Percentiles rank a stretch among this genome's conserved stretches.
phyloP scores from a whole-genome alignment of 2,797 vertebrate species.

The Muraenolepis orangiensis region DNA sequence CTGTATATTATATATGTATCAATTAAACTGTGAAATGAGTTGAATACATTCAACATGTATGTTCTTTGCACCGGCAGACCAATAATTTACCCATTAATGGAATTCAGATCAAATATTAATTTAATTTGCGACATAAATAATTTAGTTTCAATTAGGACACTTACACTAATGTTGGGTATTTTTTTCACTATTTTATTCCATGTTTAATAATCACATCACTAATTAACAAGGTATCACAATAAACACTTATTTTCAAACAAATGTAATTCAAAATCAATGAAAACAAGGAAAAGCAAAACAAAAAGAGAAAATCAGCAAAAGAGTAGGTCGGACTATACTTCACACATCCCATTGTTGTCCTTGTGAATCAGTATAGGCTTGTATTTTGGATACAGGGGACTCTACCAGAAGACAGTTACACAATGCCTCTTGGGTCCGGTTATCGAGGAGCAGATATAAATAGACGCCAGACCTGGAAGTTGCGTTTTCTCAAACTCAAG shows the following conservation, averaged over 20 bases:
- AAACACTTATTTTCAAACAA: slow-evolving; percentile 73
- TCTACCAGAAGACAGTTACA: slow-evolving; percentile 42
- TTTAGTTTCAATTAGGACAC: not conserved
- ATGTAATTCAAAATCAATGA: slow-evolving; percentile 60
- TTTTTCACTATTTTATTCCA: slow-evolving; percentile 71
- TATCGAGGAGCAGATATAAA: slow-evolving; percentile 41
- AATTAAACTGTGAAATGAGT: too few species aligned
- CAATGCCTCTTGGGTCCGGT: slow-evolving; percentile 31
- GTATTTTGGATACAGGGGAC: slow-evolving; percentile 33
- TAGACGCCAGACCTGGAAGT: slow-evolving; percentile 41
- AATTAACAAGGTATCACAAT: slow-evolving; percentile 82
- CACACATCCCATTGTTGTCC: slow-evolving; percentile 59
- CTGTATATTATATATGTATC: too few species aligned
- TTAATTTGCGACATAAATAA: not conserved
- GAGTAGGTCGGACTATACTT: slow-evolving; percentile 55
- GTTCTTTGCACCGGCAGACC: too few species aligned
- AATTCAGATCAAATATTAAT: not conserved
- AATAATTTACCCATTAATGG: not conserved
- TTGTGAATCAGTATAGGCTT: slow-evolving; percentile 55
- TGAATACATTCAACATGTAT: too few species aligned
- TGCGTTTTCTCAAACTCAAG: slow-evolving; percentile 40
- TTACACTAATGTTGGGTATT: not conserved
- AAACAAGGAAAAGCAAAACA: slow-evolving; percentile 44
- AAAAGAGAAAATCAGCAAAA: slow-evolving; percentile 58
- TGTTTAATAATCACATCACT: slow-evolving; percentile 82